Percentiles rank a stretch among this genome's conserved stretches.
phyloP scores from a whole-genome alignment of 2,888 invertebrate genomes.

The Gibbula magus region DNA sequence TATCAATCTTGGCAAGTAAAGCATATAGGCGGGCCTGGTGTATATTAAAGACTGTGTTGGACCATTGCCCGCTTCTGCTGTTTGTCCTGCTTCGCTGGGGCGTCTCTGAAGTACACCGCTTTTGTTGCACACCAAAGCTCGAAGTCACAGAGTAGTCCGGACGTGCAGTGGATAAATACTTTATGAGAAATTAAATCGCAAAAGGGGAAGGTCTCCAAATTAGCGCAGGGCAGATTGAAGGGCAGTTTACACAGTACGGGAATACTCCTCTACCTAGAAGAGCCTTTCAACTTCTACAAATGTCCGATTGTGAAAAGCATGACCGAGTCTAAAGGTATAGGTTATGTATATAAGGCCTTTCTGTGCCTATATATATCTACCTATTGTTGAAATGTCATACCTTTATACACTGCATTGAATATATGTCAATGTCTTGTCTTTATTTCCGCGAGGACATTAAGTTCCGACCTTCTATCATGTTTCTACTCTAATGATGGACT shows the following conservation, averaged over 20 bases:
- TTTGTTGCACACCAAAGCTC: not conserved
- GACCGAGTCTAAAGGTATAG: too few relatives aligned
- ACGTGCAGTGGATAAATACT: not conserved
- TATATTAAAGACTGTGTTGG: conserved; percentile 1
- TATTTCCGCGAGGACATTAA: too few relatives aligned
- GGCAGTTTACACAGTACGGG: not conserved
- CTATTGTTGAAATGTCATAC: too few relatives aligned
- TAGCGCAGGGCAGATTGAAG: not conserved
- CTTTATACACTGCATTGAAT: too few relatives aligned
- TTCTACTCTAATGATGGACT: too few relatives aligned
- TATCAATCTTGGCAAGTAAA: not conserved
- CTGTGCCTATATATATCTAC: too few relatives aligned
- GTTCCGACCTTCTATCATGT: too few relatives aligned
- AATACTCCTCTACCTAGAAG: not conserved
- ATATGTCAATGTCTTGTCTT: too few relatives aligned
- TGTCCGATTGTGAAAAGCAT: too few relatives aligned
- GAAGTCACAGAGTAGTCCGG: not conserved
- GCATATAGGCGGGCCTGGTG: not conserved
- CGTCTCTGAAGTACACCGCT: not conserved
- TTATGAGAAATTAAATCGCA: not conserved
- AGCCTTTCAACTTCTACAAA: too few relatives aligned
- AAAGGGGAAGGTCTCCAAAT: not conserved
- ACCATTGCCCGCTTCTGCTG: not conserved
- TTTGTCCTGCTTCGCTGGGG: not conserved
- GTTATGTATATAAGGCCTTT: too few relatives aligned